Evolutionary conservation across 37 sponge, comb jelly and placozoan species (phyloP).

Genomic region (Agelas oroides): DNA sequence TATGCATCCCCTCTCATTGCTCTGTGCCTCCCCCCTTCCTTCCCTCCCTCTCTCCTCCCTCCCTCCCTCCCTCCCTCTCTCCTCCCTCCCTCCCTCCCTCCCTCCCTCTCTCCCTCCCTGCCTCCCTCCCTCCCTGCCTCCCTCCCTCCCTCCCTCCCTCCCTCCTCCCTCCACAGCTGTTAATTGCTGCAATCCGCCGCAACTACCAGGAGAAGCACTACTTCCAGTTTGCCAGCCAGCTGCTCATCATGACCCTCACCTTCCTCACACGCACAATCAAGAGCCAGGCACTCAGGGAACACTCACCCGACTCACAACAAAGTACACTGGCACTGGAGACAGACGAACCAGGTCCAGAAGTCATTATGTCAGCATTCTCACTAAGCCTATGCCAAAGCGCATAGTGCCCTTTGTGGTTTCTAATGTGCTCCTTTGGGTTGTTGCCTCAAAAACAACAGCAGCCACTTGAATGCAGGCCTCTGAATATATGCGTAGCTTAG

Average conservation of each 20-base stretch:
- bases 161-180: slow-evolving; percentile 10
- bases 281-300: slow-evolving; percentile 28
- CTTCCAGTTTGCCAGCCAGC: slow-evolving; percentile 75
- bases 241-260: slow-evolving; percentile 75
- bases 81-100: not conserved
- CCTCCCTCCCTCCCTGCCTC: not conserved
- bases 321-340: no score
- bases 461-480: no score
- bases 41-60: not conserved
- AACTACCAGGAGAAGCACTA: slow-evolving; percentile 49
- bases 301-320: not conserved
- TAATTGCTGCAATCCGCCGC: slow-evolving; percentile 23
- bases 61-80: not conserved
- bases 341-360: no score
- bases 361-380: no score
- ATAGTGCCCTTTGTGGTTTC: no score
- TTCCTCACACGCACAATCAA: slow-evolving; percentile 65
- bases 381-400: no score
- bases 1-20: no score
- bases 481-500: no score
- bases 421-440: no score
- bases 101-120: not conserved
- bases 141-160: not conserved
- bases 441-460: no score
- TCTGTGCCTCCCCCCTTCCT: no score